Evolutionary conservation across 2,888 invertebrate species (phyloP).

Genomic region (Amphipyra tragopoginis): DNA sequence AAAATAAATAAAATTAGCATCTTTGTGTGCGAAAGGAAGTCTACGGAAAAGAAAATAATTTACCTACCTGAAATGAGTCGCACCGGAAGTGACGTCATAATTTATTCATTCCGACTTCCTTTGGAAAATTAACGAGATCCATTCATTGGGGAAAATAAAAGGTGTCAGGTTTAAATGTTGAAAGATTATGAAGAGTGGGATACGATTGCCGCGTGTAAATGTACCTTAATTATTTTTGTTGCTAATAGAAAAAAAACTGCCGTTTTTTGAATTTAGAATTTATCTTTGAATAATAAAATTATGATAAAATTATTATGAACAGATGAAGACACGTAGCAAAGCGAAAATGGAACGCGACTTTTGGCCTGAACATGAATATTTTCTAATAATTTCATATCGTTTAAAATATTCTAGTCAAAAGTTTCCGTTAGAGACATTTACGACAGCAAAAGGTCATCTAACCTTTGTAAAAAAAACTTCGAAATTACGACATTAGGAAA

Average conservation of each 20-base stretch:
- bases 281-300: background rate
- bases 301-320: too few relatives aligned
- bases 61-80: slow-evolving; percentile 51
- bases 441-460: background rate
- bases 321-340: too few relatives aligned
- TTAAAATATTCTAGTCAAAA: background rate
- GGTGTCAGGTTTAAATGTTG: slow-evolving; percentile 58
- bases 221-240: slow-evolving; percentile 18
- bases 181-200: background rate
- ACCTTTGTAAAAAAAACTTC: slow-evolving; percentile 24
- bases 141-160: slow-evolving; percentile 65
- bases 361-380: too few relatives aligned
- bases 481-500: slow-evolving; percentile 45
- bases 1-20: slow-evolving; percentile 44
- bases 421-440: slow-evolving; percentile 13
- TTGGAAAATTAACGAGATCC: slow-evolving; percentile 69
- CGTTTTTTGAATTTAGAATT: background rate
- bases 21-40: slow-evolving; percentile 2
- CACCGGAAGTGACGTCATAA: slow-evolving; percentile 68
- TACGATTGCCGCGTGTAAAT: slow-evolving; percentile 2
- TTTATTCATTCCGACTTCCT: slow-evolving; percentile 69
- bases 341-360: too few relatives aligned
- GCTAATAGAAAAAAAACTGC: slow-evolving; percentile 1
- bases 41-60: slow-evolving; percentile 50
- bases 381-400: background rate